Percentiles rank a stretch among this genome's conserved stretches.
phyloP scores from a whole-genome alignment of 2,113 vertebrate genomes.

The Sclerurus mexicanus region DNA sequence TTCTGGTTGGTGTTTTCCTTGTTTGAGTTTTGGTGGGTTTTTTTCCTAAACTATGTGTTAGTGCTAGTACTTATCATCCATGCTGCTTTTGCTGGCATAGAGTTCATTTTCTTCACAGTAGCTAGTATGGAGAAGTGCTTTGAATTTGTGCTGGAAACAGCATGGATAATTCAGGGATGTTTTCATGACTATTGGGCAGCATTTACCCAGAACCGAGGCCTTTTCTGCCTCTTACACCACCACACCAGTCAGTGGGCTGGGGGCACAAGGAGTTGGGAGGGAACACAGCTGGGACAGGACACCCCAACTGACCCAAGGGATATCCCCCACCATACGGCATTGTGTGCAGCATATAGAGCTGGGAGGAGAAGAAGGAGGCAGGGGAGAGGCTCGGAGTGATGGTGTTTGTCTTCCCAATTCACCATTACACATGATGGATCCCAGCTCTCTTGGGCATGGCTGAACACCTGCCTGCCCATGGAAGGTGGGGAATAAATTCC shows the following conservation, averaged over 20 bases:
- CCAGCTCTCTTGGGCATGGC: not conserved
- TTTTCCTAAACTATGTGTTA: not conserved
- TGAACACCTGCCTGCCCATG: not conserved
- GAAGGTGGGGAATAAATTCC: not conserved
- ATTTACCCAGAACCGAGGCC: not conserved
- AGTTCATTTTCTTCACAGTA: not conserved
- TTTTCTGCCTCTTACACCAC: not conserved
- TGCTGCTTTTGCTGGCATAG: not conserved
- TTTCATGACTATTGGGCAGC: not conserved
- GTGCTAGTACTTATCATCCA: not conserved
- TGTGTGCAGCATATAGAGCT: not conserved
- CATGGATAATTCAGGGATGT: not conserved
- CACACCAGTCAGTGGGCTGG: rapidly evolving
- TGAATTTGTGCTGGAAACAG: not conserved
- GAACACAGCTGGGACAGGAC: not conserved
- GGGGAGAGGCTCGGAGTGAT: not conserved
- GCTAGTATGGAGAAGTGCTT: not conserved
- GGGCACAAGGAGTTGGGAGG: not conserved
- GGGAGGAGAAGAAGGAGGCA: not conserved
- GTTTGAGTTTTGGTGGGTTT: not conserved
- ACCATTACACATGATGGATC: not conserved
- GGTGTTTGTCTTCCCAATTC: not conserved
- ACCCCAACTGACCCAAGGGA: not conserved
- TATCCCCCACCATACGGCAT: no score
- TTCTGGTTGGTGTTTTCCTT: not conserved